Conservation (phyloP, 2,113 vertebrate genomes). For the Platysteira castanea region DNA sequence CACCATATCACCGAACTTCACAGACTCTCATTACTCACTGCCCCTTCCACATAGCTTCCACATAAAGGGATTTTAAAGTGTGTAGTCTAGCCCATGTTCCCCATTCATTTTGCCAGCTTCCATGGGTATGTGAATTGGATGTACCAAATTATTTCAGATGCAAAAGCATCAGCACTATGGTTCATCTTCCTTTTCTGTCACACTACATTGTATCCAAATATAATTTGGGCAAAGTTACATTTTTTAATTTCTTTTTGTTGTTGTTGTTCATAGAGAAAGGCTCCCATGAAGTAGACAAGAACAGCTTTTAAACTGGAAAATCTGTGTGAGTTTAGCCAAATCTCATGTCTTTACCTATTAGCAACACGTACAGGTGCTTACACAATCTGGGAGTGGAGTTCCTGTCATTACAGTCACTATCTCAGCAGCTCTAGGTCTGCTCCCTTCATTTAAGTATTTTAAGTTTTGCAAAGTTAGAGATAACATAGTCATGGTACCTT, state of each 20-base stretch:
- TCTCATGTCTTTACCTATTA: constrained; percentile 2
- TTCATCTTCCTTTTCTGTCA: background rate
- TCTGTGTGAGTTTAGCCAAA: constrained; percentile 56
- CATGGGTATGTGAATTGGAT: background rate
- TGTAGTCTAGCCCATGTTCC: background rate
- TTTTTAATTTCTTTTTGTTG: constrained; percentile 29
- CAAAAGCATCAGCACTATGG: background rate
- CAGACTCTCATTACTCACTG: background rate
- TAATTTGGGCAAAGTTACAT: background rate
- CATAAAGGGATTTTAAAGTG: background rate
- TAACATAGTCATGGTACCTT: background rate
- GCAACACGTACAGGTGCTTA: background rate
- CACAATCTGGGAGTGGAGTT: background rate
- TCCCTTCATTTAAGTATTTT: background rate
- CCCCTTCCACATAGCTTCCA: background rate
- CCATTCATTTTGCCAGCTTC: background rate
- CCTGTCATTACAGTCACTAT: background rate
- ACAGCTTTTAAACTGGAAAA: constrained; percentile 54
- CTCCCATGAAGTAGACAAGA: constrained; percentile 18
- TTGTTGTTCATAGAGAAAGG: constrained; percentile 17
- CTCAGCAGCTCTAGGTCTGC: background rate
- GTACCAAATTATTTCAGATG: background rate
- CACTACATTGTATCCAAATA: constrained; percentile 23
- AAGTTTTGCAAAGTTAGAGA: background rate
- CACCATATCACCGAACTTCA: background rate